A percentile compares a stretch with the other conserved stretches of the same genome.
Conservation (phyloP, 2,797 vertebrate genomes). For the Rhadinocentrus ornatus region DNA sequence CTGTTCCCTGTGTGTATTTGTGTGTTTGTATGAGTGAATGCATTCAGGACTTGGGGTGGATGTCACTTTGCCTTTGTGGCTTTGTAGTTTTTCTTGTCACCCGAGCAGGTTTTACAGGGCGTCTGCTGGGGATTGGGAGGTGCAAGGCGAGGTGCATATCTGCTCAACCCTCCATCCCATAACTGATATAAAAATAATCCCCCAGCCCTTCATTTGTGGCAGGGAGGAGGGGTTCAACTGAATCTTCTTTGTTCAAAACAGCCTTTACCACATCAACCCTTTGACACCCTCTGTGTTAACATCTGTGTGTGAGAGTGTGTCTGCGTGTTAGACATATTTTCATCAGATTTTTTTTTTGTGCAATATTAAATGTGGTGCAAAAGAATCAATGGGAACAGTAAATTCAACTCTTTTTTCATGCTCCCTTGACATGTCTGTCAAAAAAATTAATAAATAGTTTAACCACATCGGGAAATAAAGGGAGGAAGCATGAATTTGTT, state of each 20-base stretch:
- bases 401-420: background rate
- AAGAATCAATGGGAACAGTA: background rate
- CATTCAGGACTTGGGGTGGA: background rate
- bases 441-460: too few relatives aligned
- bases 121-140: slow-evolving; percentile 53
- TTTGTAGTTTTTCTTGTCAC: slow-evolving; percentile 39
- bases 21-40: background rate
- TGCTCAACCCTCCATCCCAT: slow-evolving; percentile 61
- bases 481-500: background rate
- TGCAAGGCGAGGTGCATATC: slow-evolving; percentile 47
- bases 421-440: too few relatives aligned
- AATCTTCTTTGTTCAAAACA: slow-evolving; percentile 70
- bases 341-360: background rate
- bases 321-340: slow-evolving; percentile 7
- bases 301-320: slow-evolving; percentile 30
- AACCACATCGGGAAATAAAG: background rate
- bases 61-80: slow-evolving; percentile 38
- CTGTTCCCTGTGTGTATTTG: background rate
- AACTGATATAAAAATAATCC: slow-evolving; percentile 74
- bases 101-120: slow-evolving; percentile 38
- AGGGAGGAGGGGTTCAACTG: slow-evolving; percentile 48
- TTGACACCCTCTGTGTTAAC: slow-evolving; percentile 63
- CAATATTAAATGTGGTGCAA: background rate
- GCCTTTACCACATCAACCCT: slow-evolving; percentile 61
- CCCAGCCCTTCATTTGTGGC: slow-evolving; percentile 57